Percentiles rank a stretch among this genome's conserved stretches.
phyloP scores from a whole-genome alignment of 2,113 vertebrate genomes.

The Suncus etruscus region DNA sequence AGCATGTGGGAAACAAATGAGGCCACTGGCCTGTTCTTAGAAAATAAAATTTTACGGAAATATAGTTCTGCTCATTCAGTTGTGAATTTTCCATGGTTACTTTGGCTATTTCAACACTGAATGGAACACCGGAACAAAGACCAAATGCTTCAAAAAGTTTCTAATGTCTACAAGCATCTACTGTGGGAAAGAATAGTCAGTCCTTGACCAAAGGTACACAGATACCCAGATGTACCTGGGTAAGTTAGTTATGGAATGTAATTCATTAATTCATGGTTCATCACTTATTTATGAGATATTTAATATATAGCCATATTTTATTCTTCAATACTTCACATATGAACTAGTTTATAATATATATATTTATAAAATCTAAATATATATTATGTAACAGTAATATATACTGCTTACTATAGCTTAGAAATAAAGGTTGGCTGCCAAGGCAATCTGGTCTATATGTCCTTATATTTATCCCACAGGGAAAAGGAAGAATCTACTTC shows the following conservation, averaged over 20 bases:
- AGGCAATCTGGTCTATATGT: not conserved
- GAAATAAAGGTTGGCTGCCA: not conserved
- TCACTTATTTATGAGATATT: not conserved
- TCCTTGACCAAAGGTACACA: not conserved
- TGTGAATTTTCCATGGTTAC: not conserved
- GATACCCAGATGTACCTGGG: not conserved
- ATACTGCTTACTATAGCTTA: not conserved
- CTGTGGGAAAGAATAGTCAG: constrained; percentile 2
- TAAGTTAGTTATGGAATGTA: not conserved
- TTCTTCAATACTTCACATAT: not conserved
- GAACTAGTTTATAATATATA: not conserved
- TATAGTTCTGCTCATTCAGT: not conserved
- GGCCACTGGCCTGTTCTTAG: not conserved
- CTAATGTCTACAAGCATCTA: not conserved
- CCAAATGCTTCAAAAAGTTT: not conserved
- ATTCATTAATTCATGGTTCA: not conserved
- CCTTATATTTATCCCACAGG: not conserved
- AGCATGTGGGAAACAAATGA: not conserved
- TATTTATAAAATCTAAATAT: not conserved
- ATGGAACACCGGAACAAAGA: not conserved
- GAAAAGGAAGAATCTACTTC: not conserved
- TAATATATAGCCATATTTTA: not conserved
- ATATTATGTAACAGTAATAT: not conserved
- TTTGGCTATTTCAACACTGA: not conserved
- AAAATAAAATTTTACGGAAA: constrained; percentile 60